Conservation (phyloP, 2,113 vertebrate species). For the Uropsilus gracilis region DNA sequence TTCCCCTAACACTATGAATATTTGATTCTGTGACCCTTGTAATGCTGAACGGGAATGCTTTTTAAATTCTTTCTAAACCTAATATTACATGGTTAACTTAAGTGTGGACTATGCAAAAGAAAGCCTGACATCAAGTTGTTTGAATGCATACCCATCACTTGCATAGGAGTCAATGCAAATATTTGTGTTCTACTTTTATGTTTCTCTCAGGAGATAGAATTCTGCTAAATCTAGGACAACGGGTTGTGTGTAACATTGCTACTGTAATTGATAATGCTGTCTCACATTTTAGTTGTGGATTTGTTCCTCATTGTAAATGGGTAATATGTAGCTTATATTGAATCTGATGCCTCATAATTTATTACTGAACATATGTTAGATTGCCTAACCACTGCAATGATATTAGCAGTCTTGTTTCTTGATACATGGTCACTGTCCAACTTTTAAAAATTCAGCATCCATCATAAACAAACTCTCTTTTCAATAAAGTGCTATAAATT, state of each 20-base stretch:
- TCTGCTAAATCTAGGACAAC: conserved; percentile 22
- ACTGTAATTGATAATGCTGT: conserved; percentile 60
- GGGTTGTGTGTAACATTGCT: conserved; percentile 11
- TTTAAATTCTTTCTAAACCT: not conserved
- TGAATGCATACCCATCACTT: not conserved
- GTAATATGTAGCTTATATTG: conserved; percentile 59
- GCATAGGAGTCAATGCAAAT: not conserved
- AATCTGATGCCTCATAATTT: conserved; percentile 69
- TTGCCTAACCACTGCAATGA: conserved; percentile 1
- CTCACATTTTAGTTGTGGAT: conserved; percentile 35
- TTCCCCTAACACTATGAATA: not conserved
- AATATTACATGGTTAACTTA: conserved; percentile 32
- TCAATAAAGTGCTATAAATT: conserved; percentile 48
- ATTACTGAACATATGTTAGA: conserved; percentile 58
- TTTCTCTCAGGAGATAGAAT: not conserved
- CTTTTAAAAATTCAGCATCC: conserved; percentile 59
- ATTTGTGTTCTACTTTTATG: conserved; percentile 18
- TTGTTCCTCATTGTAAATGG: conserved; percentile 62
- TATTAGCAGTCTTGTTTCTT: conserved; percentile 41
- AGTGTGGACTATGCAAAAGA: not conserved
- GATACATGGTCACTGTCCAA: conserved; percentile 61
- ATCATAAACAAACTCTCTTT: conserved; percentile 59
- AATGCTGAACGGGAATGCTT: not conserved
- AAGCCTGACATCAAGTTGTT: conserved; percentile 3
- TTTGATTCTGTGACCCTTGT: not conserved